These are phyloP conservation scores for Myotis yumanensis DNA, from an alignment of 2,113 vertebrate genomes.

Conservation along the genomic window DNA sequence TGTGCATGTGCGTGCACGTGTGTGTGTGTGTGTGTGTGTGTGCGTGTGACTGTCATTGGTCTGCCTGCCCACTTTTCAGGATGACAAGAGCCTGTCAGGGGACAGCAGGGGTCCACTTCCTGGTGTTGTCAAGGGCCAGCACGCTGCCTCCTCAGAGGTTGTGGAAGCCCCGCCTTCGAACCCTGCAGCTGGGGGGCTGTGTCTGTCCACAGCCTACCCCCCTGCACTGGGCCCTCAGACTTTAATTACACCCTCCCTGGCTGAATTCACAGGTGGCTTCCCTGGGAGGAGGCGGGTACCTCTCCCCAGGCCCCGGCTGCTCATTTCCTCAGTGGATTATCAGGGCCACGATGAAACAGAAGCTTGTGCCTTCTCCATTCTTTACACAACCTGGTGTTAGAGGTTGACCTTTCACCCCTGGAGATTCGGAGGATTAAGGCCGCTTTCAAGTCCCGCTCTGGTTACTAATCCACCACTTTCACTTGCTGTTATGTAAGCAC, in stretches of 20 bases:
- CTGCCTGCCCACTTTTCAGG: neutral
- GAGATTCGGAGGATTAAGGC: conserved; percentile 96
- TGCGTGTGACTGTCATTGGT: neutral
- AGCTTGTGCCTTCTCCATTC: conserved; percentile 88
- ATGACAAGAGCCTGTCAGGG: neutral
- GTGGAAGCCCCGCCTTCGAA: neutral
- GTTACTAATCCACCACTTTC: conserved; percentile 92
- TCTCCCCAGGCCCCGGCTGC: conserved; percentile 80
- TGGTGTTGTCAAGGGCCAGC: neutral
- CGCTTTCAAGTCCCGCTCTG: conserved; percentile 89
- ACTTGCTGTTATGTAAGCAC: conserved; percentile 91
- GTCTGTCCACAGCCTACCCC: rapidly evolving
- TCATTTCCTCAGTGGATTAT: conserved; percentile 94
- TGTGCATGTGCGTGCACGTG: neutral
- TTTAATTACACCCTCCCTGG: conserved; percentile 69
- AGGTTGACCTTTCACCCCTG: conserved; percentile 93
- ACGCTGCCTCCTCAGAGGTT: neutral
- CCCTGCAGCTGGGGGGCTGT: neutral
- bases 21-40: no score
- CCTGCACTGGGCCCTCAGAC: conserved; percentile 8
- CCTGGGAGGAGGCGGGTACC: conserved; percentile 80
- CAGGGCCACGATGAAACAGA: conserved; percentile 86
- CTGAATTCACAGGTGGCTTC: conserved; percentile 79
- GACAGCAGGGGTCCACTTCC: neutral
- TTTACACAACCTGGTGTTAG: conserved; percentile 91